Conservation (phyloP, 2,888 invertebrate species). For the Lasioglossum oenotherae region DNA sequence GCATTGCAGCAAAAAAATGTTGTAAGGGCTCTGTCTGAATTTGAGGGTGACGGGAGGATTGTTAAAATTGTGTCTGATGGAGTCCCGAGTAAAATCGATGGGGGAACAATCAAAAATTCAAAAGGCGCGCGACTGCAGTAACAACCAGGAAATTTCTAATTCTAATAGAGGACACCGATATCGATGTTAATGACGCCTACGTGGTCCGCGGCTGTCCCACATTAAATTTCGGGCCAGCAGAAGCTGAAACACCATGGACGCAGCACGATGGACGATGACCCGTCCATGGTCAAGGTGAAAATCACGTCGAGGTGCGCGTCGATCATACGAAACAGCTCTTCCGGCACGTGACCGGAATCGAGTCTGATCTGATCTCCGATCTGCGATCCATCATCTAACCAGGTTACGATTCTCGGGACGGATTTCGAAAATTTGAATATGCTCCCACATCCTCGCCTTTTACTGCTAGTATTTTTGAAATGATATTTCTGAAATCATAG, state of each 20-base stretch:
- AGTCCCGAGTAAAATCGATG: neutral
- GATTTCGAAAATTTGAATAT: neutral
- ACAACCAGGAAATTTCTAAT: conserved; percentile 1
- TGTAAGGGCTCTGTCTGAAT: too few species aligned
- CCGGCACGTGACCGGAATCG: conserved; percentile 73
- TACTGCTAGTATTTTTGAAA: too few species aligned
- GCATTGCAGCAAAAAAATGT: too few species aligned
- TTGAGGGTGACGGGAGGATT: too few species aligned
- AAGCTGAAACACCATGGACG: neutral
- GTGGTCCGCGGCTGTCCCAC: neutral
- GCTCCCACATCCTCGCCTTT: neutral
- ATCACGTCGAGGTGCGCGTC: conserved; percentile 51
- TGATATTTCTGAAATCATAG: too few species aligned
- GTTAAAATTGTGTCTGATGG: neutral
- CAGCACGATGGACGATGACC: conserved; percentile 17
- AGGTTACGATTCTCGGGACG: conserved; percentile 23
- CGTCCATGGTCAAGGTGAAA: conserved; percentile 25
- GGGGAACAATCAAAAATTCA: neutral
- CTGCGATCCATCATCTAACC: conserved; percentile 53
- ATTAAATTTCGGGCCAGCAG: conserved; percentile 14
- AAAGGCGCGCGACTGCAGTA: neutral
- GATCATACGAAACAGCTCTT: conserved; percentile 73
- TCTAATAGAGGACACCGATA: neutral
- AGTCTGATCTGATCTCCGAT: conserved; percentile 42
- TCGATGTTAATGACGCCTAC: conserved; percentile 8